Percentiles rank a stretch among this genome's conserved stretches.
Evolutionary conservation across 2,113 vertebrate genomes (phyloP).

Genomic region (Boleophthalmus pectinirostris): DNA sequence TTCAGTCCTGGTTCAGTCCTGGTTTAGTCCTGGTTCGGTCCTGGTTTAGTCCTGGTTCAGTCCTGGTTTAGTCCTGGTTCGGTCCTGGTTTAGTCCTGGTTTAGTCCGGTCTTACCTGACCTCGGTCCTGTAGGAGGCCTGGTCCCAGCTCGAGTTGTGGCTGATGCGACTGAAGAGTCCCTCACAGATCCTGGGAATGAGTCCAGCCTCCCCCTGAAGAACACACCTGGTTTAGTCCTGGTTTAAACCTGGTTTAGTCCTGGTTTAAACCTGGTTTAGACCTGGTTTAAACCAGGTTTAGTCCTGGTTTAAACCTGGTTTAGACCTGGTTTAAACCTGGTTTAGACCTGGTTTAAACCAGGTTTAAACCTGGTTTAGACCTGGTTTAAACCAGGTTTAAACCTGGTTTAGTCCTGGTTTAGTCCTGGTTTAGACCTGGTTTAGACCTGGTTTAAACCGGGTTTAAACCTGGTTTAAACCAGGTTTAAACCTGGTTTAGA

Average conservation of each 20-base stretch:
- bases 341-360: too few relatives aligned
- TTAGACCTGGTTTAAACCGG: background rate
- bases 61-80: background rate
- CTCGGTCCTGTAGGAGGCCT: conserved; percentile 93
- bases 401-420: too few relatives aligned
- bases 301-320: too few relatives aligned
- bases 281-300: background rate
- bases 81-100: background rate
- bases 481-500: too few relatives aligned
- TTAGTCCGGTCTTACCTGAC: conserved; percentile 84
- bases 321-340: too few relatives aligned
- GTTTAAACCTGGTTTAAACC: background rate
- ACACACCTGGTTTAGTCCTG: background rate
- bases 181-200: conserved; percentile 96
- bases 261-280: background rate
- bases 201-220: conserved; percentile 86
- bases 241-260: background rate
- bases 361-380: background rate
- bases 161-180: conserved; percentile 88
- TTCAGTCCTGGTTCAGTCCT: background rate
- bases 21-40: background rate
- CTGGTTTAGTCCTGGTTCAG: background rate
- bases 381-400: too few relatives aligned
- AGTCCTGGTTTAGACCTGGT: too few relatives aligned
- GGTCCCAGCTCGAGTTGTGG: conserved; percentile 84